Percentiles rank a stretch among this genome's conserved stretches.
phyloP scores from a whole-genome alignment of 2,797 vertebrate genomes.

The Melanotaenia boesemani region DNA sequence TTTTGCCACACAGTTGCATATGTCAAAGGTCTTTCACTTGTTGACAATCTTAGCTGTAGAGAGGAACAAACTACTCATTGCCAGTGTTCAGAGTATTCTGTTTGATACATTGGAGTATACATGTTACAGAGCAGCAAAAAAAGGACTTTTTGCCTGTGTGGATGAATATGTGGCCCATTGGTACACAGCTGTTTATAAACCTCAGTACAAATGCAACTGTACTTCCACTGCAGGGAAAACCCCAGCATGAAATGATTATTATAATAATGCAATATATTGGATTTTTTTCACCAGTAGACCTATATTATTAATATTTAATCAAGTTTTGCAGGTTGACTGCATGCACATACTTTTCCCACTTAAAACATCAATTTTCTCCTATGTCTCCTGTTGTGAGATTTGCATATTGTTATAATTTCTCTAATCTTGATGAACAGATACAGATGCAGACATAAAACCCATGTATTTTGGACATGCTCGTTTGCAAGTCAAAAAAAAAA shows the following conservation, averaged over 20 bases:
- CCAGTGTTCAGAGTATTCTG: conserved; percentile 23
- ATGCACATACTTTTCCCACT: neutral
- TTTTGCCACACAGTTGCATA: conserved; percentile 51
- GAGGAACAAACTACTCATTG: conserved; percentile 32
- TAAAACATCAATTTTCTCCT: neutral
- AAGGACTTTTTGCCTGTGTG: conserved; percentile 22
- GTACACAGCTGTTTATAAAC: conserved; percentile 3
- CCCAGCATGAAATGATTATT: neutral
- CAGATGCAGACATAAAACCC: neutral
- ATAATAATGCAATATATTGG: neutral
- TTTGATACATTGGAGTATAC: conserved; percentile 23
- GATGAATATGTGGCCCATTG: conserved; percentile 1
- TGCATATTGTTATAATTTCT: neutral
- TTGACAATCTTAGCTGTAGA: conserved; percentile 30
- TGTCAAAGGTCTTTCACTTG: conserved; percentile 42
- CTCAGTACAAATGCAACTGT: neutral
- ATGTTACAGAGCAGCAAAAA: conserved; percentile 21
- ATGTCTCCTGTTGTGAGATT: neutral
- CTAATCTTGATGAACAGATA: neutral
- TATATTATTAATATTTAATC: neutral
- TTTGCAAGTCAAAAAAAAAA: neutral
- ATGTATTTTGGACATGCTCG: neutral
- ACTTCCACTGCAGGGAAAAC: neutral
- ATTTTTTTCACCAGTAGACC: neutral
- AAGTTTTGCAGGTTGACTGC: neutral